Conservation (phyloP, 1,140 invertebrate genomes). For the Drosophila lacertosa region DNA sequence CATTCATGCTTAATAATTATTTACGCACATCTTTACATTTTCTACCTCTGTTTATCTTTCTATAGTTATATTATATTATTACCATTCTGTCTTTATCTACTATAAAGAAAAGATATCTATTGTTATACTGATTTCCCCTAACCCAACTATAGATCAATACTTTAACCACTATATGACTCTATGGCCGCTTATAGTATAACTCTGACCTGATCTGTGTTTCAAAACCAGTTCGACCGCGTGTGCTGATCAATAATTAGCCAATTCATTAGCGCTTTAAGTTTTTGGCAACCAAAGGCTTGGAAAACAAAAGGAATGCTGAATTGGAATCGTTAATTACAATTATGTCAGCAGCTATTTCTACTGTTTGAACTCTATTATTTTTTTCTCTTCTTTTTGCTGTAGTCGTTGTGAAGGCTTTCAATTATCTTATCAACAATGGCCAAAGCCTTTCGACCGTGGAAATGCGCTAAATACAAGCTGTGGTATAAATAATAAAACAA, state of each 20-base stretch:
- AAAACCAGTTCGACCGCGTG: slow-evolving; percentile 13
- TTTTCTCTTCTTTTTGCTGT: too few species aligned
- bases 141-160: not conserved
- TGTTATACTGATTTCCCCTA: not conserved
- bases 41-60: too few species aligned
- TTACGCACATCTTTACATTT: too few species aligned
- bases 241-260: slow-evolving; percentile 23
- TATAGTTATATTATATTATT: too few species aligned
- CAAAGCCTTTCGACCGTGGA: slow-evolving; percentile 9
- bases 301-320: slow-evolving; percentile 11
- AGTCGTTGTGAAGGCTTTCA: slow-evolving; percentile 16
- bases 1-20: too few species aligned
- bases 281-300: not conserved
- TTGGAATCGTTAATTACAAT: slow-evolving; percentile 21
- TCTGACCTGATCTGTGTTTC: slow-evolving; percentile 5
- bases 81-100: too few species aligned
- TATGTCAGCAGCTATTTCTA: slow-evolving; percentile 16
- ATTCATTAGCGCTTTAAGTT: slow-evolving; percentile 11
- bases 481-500: not conserved
- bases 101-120: too few species aligned
- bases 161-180: not conserved
- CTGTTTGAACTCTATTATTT: not conserved
- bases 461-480: not conserved
- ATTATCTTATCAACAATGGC: slow-evolving; percentile 39
- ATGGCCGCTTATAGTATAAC: not conserved